Evolutionary conservation across 2,888 invertebrate species (phyloP).

Genomic region (Dynastes maya): DNA sequence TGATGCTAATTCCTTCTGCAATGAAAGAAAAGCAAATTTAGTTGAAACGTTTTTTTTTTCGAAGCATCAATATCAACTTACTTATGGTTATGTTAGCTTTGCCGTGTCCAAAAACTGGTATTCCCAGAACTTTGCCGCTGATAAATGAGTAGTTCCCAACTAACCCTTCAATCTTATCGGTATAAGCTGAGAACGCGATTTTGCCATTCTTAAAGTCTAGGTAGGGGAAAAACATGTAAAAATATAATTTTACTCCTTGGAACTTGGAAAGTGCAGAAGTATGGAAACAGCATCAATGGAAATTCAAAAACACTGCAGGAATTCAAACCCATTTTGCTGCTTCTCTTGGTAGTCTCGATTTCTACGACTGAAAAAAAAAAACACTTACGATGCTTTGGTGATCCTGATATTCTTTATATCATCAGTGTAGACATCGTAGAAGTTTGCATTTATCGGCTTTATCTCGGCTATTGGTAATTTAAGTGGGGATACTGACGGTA

Average conservation of each 20-base stretch:
- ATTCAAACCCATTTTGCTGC: too few relatives aligned
- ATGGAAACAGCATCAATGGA: neutral
- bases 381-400: conserved; percentile 1
- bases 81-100: conserved; percentile 27
- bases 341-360: too few relatives aligned
- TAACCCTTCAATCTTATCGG: neutral
- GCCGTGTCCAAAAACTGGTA: conserved; percentile 20
- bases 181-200: neutral
- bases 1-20: neutral
- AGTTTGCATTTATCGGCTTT: neutral
- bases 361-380: too few relatives aligned
- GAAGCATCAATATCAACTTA: neutral
- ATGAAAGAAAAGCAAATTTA: neutral
- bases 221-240: neutral
- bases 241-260: neutral
- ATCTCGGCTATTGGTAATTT: neutral
- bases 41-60: neutral
- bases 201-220: neutral
- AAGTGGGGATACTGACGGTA: conserved; percentile 24
- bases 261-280: neutral
- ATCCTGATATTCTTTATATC: conserved; percentile 28
- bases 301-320: neutral
- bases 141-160: conserved; percentile 1
- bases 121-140: conserved; percentile 4
- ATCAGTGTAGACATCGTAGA: conserved; percentile 9